A percentile compares a stretch with the other conserved stretches of the same genome.
Evolutionary conservation across 2,113 vertebrate genomes (phyloP).

Genomic region (Pteruthius melanotis): DNA sequence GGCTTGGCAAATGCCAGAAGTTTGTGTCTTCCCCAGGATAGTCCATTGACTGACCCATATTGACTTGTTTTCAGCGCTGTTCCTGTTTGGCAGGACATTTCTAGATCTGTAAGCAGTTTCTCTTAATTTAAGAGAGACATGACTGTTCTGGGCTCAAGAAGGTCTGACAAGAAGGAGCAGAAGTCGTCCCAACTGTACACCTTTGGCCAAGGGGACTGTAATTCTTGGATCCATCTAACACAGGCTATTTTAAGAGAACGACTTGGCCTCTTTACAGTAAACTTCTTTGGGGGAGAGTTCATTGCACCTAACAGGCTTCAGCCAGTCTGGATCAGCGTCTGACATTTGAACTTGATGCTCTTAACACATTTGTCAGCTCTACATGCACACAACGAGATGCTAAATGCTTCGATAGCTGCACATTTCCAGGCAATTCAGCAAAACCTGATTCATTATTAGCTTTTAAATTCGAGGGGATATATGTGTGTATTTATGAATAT

Average conservation of each 20-base stretch:
- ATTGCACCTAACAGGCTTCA: constrained; percentile 47
- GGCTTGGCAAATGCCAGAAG: constrained; percentile 11
- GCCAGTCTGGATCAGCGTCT: background rate
- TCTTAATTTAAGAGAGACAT: constrained; percentile 48
- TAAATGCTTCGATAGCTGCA: background rate
- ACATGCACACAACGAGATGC: background rate
- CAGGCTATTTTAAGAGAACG: constrained; percentile 50
- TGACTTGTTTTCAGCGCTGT: constrained; percentile 20
- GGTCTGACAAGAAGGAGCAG: constrained; percentile 58
- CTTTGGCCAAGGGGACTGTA: constrained; percentile 65
- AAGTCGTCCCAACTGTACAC: constrained; percentile 49
- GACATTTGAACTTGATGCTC: constrained; percentile 12
- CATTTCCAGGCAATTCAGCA: background rate
- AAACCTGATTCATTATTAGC: background rate
- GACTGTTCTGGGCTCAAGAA: constrained; percentile 38
- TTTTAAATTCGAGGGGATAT: background rate
- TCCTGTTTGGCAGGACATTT: constrained; percentile 45
- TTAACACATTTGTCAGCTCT: background rate
- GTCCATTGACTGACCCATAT: constrained; percentile 17
- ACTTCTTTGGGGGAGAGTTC: constrained; percentile 55
- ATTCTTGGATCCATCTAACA: constrained; percentile 61
- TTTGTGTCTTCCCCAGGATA: background rate
- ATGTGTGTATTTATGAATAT: background rate
- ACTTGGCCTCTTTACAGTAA: constrained; percentile 59
- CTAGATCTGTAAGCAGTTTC: constrained; percentile 50